A percentile compares a stretch with the other conserved stretches of the same genome.
Evolutionary conservation across 2,797 vertebrate species (phyloP).

Genomic region (Cyprinella venusta): DNA sequence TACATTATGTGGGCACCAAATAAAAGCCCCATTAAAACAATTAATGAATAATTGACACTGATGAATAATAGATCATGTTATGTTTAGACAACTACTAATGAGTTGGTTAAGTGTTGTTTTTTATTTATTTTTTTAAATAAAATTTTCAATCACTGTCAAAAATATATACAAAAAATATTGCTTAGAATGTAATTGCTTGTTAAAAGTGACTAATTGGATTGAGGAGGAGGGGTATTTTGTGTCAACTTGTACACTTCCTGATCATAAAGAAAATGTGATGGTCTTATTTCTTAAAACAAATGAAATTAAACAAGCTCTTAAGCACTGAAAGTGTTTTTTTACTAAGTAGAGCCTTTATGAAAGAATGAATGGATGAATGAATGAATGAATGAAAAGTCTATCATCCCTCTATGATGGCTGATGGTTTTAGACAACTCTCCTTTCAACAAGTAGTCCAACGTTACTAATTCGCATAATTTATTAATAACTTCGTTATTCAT

Average conservation of each 20-base stretch:
- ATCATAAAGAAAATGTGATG: not conserved
- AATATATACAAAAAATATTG: not conserved
- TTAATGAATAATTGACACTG: not conserved
- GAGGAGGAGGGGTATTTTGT: not conserved
- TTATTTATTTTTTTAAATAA: not conserved
- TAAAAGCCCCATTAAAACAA: not conserved
- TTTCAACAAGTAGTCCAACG: slow-evolving; percentile 31
- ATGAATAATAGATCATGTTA: not conserved
- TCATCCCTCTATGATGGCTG: not conserved
- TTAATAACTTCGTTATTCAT: not conserved
- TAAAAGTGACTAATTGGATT: not conserved
- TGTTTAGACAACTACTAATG: not conserved
- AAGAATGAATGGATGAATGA: not conserved
- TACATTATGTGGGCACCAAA: not conserved
- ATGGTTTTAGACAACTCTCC: not conserved
- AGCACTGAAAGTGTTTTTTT: not conserved
- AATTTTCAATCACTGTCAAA: not conserved
- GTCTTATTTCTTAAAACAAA: not conserved
- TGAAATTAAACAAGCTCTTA: no score
- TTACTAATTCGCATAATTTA: not conserved
- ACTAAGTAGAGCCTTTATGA: no score
- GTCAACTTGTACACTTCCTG: not conserved
- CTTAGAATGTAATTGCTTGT: not conserved
- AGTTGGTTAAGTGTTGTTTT: not conserved
- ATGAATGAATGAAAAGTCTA: slow-evolving; percentile 7